phyloP scores from a whole-genome alignment of 1,140 invertebrate species.

The Rhyacophila brunnea region DNA sequence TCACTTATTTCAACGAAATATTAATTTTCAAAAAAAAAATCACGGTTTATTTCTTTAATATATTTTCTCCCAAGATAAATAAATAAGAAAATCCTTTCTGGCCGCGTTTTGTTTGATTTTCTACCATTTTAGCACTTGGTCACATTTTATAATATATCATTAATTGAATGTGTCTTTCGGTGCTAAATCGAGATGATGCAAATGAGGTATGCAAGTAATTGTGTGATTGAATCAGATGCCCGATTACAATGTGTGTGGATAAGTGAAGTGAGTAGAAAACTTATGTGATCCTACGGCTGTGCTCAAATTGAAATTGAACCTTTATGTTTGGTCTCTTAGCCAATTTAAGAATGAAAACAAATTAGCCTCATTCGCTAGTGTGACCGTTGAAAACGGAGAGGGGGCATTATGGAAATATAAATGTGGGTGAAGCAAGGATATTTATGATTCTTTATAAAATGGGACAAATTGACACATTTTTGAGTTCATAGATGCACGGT shows the following conservation, averaged over 20 bases:
- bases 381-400: constrained; percentile 19
- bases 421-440: constrained; percentile 26
- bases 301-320: constrained; percentile 35
- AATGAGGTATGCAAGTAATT: background rate
- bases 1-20: no score
- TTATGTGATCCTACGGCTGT: constrained; percentile 31
- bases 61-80: no score
- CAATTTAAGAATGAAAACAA: constrained; percentile 38
- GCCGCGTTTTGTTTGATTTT: background rate
- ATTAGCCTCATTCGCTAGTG: constrained; percentile 34
- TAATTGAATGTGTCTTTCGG: background rate
- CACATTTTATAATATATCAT: background rate
- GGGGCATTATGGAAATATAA: constrained; percentile 14
- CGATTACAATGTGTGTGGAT: constrained; percentile 1
- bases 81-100: no score
- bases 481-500: no score
- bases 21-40: no score
- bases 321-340: constrained; percentile 34
- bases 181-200: background rate
- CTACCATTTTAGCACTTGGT: constrained; percentile 17
- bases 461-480: no score
- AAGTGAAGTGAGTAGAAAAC: constrained; percentile 25
- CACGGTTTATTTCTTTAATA: no score
- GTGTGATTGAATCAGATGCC: background rate
- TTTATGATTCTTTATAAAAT: constrained; percentile 4